phyloP scores from a whole-genome alignment of 2,888 invertebrate species.

The Tenodera sinensis region DNA sequence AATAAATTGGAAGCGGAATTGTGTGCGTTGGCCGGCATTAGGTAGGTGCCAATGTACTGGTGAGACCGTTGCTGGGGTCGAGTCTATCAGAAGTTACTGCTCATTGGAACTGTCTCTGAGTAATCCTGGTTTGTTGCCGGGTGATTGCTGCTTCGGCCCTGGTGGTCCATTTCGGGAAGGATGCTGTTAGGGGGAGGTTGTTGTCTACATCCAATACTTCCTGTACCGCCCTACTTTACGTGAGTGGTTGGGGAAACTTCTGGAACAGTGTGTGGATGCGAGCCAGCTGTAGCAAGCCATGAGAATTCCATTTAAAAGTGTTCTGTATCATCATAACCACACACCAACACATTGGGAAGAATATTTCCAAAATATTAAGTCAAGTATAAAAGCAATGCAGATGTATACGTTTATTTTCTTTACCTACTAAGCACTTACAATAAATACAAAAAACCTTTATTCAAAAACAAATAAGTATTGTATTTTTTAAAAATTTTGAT shows the following conservation, averaged over 20 bases:
- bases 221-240: background rate
- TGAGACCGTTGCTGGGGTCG: background rate
- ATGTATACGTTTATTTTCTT: too few species aligned
- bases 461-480: too few species aligned
- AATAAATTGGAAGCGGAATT: constrained; percentile 11
- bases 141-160: background rate
- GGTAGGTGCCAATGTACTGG: constrained; percentile 9
- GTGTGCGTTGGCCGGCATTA: background rate
- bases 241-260: background rate
- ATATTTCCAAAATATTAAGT: too few species aligned
- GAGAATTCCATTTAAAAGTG: too few species aligned
- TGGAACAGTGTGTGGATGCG: background rate
- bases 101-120: constrained; percentile 7
- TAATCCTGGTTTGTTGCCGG: constrained; percentile 9
- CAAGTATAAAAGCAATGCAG: too few species aligned
- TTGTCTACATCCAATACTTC: background rate
- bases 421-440: too few species aligned
- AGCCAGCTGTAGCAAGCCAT: background rate
- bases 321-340: too few species aligned
- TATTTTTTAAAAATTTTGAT: too few species aligned
- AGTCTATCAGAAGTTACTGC: constrained; percentile 20
- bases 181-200: background rate
- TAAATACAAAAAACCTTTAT: too few species aligned
- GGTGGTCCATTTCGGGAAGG: background rate
- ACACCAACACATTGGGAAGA: too few species aligned